Conservation (phyloP, 2,113 vertebrate species). For the Phodopus roborovskii region DNA sequence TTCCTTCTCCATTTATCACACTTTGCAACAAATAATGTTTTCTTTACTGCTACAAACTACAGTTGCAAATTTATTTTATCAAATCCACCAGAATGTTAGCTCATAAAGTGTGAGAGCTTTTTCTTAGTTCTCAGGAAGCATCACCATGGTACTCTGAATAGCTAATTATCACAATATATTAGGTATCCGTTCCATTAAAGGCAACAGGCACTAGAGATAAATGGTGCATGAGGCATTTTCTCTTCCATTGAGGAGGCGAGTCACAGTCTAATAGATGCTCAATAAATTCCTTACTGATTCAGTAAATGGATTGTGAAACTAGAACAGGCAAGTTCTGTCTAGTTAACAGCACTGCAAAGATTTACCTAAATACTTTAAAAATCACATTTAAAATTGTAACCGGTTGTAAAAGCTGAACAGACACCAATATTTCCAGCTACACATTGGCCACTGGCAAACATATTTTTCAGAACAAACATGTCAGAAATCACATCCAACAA, state of each 20-base stretch:
- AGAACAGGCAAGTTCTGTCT: background rate
- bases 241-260: background rate
- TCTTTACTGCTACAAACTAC: background rate
- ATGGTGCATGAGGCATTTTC: background rate
- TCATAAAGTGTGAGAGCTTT: background rate
- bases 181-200: background rate
- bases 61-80: background rate
- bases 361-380: slow-evolving; percentile 33
- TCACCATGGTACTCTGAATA: background rate
- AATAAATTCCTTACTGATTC: slow-evolving; percentile 7
- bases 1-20: background rate
- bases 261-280: background rate
- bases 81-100: background rate
- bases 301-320: background rate
- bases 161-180: background rate
- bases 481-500: background rate
- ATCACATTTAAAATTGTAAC: background rate
- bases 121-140: background rate
- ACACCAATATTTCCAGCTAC: background rate
- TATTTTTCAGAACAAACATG: background rate
- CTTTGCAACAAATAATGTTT: background rate
- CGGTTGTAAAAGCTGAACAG: background rate
- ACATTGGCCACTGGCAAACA: background rate
- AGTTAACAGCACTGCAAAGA: background rate
- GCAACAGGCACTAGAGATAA: background rate